These are phyloP conservation scores for Catharus minimus DNA, from an alignment of 2,113 vertebrate species.

Conservation along the genomic window DNA sequence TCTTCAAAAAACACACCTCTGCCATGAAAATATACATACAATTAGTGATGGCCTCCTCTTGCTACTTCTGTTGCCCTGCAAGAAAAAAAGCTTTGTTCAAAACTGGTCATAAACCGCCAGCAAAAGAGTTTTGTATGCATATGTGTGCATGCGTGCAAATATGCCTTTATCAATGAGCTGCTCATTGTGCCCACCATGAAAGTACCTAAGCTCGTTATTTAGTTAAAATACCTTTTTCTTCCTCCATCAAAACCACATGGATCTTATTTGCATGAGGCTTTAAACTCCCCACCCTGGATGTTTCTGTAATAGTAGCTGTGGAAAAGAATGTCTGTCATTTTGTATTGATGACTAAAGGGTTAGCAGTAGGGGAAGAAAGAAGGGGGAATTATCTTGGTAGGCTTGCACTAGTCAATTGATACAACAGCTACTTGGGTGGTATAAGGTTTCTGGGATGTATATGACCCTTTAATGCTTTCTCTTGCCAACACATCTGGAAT, in stretches of 20 bases:
- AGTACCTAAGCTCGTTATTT: conserved; percentile 50
- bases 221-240: conserved; percentile 63
- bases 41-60: neutral
- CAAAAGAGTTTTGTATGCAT: neutral
- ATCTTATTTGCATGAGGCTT: conserved; percentile 53
- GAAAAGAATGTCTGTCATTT: conserved; percentile 67
- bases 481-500: conserved; percentile 78
- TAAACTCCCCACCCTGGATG: neutral
- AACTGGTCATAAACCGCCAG: neutral
- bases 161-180: conserved; percentile 52
- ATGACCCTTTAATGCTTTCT: conserved; percentile 45
- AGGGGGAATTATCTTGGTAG: conserved; percentile 42
- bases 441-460: conserved; percentile 60
- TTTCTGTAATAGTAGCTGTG: conserved; percentile 38
- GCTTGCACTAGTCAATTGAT: conserved; percentile 47
- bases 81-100: neutral
- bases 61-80: neutral
- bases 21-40: neutral
- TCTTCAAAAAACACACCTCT: neutral
- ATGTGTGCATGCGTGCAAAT: neutral
- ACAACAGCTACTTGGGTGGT: conserved; percentile 76
- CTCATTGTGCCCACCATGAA: conserved; percentile 42
- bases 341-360: conserved; percentile 65
- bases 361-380: conserved; percentile 28
- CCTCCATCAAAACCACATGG: conserved; percentile 59